A percentile compares a stretch with the other conserved stretches of the same genome.
phyloP scores from a whole-genome alignment of 2,888 invertebrate genomes.

The Eucera pruinosa region DNA sequence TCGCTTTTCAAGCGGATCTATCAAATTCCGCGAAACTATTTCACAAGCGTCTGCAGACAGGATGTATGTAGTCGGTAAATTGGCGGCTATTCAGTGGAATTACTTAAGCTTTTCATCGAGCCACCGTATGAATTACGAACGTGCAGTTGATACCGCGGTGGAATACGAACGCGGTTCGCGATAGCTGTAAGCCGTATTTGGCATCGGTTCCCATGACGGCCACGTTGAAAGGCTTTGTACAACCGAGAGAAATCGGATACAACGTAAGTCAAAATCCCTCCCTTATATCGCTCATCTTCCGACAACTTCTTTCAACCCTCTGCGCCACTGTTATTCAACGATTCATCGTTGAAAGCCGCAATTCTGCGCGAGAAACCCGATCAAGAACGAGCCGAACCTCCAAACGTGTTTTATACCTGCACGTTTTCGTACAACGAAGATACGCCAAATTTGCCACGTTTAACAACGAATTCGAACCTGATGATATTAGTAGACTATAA shows the following conservation, averaged over 20 bases:
- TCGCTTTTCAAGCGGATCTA: constrained; percentile 24
- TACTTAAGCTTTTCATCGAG: constrained; percentile 43
- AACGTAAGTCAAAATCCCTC: constrained; percentile 8
- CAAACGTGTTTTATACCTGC: not conserved
- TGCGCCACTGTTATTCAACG: constrained; percentile 24
- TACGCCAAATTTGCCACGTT: too few relatives aligned
- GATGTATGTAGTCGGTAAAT: constrained; percentile 24
- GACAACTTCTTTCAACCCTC: constrained; percentile 23
- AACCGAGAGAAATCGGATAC: constrained; percentile 27
- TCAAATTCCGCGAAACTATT: constrained; percentile 41
- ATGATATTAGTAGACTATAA: too few relatives aligned
- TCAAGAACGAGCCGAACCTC: not conserved
- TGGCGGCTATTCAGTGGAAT: constrained; percentile 40
- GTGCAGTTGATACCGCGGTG: constrained; percentile 28
- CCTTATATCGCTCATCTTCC: not conserved
- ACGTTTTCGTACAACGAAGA: too few relatives aligned
- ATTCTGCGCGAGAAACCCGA: not conserved
- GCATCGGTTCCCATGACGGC: not conserved
- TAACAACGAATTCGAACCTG: too few relatives aligned
- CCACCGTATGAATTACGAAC: constrained; percentile 35
- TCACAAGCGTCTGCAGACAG: constrained; percentile 31
- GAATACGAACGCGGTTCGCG: constrained; percentile 35
- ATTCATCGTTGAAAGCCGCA: not conserved
- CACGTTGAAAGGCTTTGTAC: constrained; percentile 19
- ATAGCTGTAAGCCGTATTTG: constrained; percentile 24